Evolutionary conservation across 2,888 invertebrate genomes (phyloP).

Genomic region (Leptinotarsa haldemani): DNA sequence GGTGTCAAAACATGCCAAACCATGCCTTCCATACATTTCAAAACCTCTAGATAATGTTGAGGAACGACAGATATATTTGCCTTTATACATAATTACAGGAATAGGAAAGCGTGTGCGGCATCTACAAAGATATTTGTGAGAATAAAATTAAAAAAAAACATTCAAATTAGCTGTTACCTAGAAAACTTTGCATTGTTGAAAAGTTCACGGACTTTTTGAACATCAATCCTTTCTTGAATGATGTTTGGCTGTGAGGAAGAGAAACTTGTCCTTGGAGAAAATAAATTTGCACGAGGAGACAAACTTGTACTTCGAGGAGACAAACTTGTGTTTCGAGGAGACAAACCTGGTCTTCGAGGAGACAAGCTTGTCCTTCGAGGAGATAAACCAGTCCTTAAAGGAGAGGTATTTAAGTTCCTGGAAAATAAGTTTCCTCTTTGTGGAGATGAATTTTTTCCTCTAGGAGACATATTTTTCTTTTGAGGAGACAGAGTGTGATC

Average conservation of each 20-base stretch:
- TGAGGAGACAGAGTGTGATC: neutral
- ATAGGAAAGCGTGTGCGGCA: constrained; percentile 81
- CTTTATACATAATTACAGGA: constrained; percentile 81
- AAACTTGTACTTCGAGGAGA: too few relatives aligned
- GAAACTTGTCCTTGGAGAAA: too few relatives aligned
- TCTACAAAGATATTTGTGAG: constrained; percentile 57
- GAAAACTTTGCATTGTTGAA: constrained; percentile 78
- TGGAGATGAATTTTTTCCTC: too few relatives aligned
- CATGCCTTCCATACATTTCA: constrained; percentile 79
- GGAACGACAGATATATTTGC: constrained; percentile 79
- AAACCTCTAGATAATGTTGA: constrained; percentile 80
- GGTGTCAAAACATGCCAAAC: constrained; percentile 67
- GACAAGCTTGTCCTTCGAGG: too few relatives aligned
- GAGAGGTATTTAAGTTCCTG: too few relatives aligned
- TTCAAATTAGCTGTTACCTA: constrained; percentile 53
- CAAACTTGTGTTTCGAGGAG: too few relatives aligned
- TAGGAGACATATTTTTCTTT: too few relatives aligned
- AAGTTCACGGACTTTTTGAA: constrained; percentile 71
- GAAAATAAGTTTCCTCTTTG: too few relatives aligned
- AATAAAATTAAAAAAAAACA: neutral
- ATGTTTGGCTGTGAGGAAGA: neutral
- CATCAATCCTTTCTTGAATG: constrained; percentile 68
- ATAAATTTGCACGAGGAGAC: too few relatives aligned
- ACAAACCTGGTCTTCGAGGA: too few relatives aligned
- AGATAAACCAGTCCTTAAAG: too few relatives aligned